A percentile compares a stretch with the other conserved stretches of the same genome.
Conservation (phyloP, 2,888 invertebrate species). For the Nemoura dubitans region DNA sequence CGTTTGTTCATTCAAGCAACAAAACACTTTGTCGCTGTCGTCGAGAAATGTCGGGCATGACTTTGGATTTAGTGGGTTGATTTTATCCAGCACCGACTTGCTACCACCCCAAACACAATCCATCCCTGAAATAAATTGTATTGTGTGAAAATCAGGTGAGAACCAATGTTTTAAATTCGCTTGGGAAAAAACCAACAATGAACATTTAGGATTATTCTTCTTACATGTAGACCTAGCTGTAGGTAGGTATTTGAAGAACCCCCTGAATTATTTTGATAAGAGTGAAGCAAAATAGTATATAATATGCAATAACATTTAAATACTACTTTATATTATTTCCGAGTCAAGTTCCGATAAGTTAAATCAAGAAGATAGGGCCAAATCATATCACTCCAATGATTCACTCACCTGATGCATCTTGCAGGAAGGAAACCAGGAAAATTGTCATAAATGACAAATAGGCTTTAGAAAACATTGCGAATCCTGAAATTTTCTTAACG, state of each 20-base stretch:
- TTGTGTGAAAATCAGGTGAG: neutral
- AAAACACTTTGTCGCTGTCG: neutral
- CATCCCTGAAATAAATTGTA: neutral
- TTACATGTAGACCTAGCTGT: too few species aligned
- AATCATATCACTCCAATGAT: neutral
- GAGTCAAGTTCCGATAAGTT: neutral
- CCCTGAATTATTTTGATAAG: too few species aligned
- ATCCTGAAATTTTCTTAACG: neutral
- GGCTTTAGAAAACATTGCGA: neutral
- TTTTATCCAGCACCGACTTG: neutral
- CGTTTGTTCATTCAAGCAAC: neutral
- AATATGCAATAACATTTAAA: too few species aligned
- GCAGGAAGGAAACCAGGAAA: neutral
- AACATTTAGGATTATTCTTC: too few species aligned
- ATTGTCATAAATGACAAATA: neutral
- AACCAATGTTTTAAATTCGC: too few species aligned
- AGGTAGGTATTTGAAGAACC: too few species aligned
- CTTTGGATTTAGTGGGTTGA: neutral
- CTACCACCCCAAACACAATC: constrained; percentile 2
- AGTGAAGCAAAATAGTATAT: too few species aligned
- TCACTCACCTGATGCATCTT: neutral
- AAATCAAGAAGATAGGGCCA: neutral
- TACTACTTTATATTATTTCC: too few species aligned
- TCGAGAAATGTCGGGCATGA: neutral
- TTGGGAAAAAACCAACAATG: too few species aligned